Evolutionary conservation across 2,113 vertebrate species (phyloP), one percentile per base, ranked within the genome.

Genomic region (Austrofundulus limnaeus): DNA sequence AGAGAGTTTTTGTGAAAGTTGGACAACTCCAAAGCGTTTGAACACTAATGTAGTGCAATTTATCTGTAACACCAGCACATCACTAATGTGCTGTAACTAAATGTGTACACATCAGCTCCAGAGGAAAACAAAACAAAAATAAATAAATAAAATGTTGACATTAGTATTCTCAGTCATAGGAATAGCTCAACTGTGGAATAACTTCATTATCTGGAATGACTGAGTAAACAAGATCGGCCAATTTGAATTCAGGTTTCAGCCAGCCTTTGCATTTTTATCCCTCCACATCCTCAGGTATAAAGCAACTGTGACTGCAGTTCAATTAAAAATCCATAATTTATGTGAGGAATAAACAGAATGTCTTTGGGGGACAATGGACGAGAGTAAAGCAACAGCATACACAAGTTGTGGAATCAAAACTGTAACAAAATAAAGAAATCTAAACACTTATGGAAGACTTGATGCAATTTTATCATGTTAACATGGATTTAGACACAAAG

Each of bases 121-220:
- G 12, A 60, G 20, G 45, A 24, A 11, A 47, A 43, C 20, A n/a
- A n/a, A n/a, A n/a, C 34, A 43, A 38, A 68, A 31, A 28, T 47
- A 37, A 54, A 54, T 39, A 38, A 68, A 31, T 21, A 47, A 37
- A 54, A 54, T 39, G 37, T 39, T 34, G 7, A 34, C 11, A 16
- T 61, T 54, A 1, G 28, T 6, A 16, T 58, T 31, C 38, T 66
- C 17, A 28, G 11, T 45, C 11, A 0, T 8, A 20, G 23, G 48
- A 37, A 16, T 55, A 39, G 45, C 25, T 57, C 12, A 46, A 56
- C 28, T 6, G 65, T 55, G 15, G 55, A 70, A 48, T 38, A 61
- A 57, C 49, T 69, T 31, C 62, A 61, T 72, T 68, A 75, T 45
- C 19, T 43, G 37, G n/a, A 75, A 53, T 56, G 2, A 70, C 31